Evolutionary conservation across 2,113 vertebrate genomes (phyloP).

Genomic region (Ptilorrhoa leucosticta): DNA sequence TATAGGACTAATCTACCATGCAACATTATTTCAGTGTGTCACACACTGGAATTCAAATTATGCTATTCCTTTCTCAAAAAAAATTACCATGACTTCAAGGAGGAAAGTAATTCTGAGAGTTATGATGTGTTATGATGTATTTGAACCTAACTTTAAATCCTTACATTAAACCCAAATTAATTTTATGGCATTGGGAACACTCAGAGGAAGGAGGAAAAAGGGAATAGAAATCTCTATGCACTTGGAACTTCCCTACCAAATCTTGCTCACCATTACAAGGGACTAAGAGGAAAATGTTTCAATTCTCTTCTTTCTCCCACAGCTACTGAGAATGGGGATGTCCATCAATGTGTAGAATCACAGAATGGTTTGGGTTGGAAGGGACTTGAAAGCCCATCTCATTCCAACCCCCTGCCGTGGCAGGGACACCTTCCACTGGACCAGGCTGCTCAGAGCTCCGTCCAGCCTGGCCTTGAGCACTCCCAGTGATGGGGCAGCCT

Average conservation of each 20-base stretch:
- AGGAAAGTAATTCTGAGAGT: neutral
- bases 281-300: neutral
- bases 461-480: neutral
- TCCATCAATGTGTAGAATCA: neutral
- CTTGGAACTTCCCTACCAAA: neutral
- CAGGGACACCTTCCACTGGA: neutral
- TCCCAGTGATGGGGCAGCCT: neutral
- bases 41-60: neutral
- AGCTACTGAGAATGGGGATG: neutral
- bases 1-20: neutral
- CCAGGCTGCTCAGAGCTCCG: neutral
- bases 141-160: neutral
- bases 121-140: neutral
- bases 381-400: neutral
- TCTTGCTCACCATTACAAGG: neutral
- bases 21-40: neutral
- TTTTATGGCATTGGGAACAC: neutral
- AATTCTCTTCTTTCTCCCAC: neutral
- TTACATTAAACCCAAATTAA: neutral
- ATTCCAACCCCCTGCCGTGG: neutral
- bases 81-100: neutral
- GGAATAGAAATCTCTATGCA: neutral
- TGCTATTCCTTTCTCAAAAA: neutral
- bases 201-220: neutral
- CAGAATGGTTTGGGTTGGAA: neutral